Conservation (phyloP, 1,140 invertebrate species). For the Camponotus floridanus region DNA sequence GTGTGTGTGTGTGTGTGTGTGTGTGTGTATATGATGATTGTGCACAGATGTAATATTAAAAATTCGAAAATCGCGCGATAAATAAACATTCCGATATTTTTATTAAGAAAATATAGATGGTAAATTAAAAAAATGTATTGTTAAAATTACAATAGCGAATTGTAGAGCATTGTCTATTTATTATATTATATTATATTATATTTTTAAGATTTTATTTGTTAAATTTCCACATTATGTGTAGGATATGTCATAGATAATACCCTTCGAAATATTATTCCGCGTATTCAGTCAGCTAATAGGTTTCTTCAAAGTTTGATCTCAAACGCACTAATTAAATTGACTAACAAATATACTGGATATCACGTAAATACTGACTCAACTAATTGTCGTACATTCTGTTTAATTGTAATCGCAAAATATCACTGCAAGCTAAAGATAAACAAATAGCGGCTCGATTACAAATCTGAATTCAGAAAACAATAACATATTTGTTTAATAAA, state of each 20-base stretch:
- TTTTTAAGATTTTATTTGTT: not conserved
- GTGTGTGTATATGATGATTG: not conserved
- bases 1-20: no score
- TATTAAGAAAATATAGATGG: not conserved
- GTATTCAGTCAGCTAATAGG: not conserved
- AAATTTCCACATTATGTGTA: not conserved
- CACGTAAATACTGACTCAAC: not conserved
- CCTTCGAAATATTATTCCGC: not conserved
- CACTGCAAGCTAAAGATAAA: not conserved
- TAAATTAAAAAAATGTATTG: not conserved
- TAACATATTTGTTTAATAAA: constrained; percentile 11
- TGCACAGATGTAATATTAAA: not conserved
- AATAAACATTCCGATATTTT: not conserved
- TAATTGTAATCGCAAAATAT: constrained; percentile 26
- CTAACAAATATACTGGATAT: not conserved
- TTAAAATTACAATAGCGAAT: not conserved
- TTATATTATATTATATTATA: not conserved
- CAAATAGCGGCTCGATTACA: not conserved
- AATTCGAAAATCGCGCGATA: not conserved
- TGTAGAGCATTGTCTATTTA: not conserved
- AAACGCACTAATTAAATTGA: constrained; percentile 1
- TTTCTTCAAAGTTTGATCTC: constrained; percentile 8
- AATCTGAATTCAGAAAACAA: not conserved
- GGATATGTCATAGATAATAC: not conserved
- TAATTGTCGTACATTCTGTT: not conserved